Conservation (phyloP, 2,797 vertebrate genomes). For the Myotis myotis region DNA sequence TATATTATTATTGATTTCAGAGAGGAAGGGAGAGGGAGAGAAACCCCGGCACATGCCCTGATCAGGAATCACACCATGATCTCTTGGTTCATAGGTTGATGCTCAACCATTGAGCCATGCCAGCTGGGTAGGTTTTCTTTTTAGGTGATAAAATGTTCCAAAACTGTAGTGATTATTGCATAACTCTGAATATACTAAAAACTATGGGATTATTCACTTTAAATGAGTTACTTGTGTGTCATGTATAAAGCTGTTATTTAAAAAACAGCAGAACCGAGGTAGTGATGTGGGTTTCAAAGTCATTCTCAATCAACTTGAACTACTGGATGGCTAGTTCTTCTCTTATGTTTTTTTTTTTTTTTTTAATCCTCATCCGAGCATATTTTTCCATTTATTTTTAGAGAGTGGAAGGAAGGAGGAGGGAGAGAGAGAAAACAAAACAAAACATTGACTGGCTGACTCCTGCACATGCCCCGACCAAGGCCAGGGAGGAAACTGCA, state of each 20-base stretch:
- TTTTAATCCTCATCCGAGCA: no score
- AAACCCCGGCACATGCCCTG: no score
- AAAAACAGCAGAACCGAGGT: not conserved
- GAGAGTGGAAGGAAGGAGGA: no score
- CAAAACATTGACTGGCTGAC: not conserved
- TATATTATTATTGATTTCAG: no score
- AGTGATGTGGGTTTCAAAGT: not conserved
- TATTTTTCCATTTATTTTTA: not conserved
- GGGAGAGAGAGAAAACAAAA: no score
- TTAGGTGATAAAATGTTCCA: not conserved
- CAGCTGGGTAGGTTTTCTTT: not conserved
- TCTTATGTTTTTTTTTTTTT: not conserved
- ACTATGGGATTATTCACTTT: not conserved
- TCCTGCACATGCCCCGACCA: not conserved
- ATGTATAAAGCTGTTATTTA: not conserved
- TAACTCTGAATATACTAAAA: not conserved
- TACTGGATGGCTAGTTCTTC: not conserved
- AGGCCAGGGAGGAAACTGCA: not conserved
- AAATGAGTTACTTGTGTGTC: not conserved
- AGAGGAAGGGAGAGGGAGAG: no score
- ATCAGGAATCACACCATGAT: no score
- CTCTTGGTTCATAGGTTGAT: no score
- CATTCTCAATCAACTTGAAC: not conserved
- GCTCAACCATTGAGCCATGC: no score
- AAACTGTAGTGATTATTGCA: not conserved